Percentiles rank a stretch among this genome's conserved stretches.
phyloP scores from a whole-genome alignment of 2,797 vertebrate species.

The Adelosebastes latens region DNA sequence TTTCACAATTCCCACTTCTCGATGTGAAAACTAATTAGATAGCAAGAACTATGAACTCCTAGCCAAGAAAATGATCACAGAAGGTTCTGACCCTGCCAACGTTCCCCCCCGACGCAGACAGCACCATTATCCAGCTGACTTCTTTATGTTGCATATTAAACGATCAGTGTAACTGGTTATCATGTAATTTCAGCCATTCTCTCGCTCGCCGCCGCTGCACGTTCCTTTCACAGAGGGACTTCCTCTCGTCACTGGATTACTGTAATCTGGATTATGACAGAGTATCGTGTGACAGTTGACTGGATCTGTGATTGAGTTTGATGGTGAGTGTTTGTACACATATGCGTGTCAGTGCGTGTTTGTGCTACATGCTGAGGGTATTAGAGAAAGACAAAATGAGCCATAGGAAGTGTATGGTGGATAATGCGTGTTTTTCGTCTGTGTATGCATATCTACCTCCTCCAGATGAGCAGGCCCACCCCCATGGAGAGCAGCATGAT shows the following conservation, averaged over 20 bases:
- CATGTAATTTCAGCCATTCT: constrained; percentile 19
- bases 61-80: constrained; percentile 25
- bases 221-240: constrained; percentile 15
- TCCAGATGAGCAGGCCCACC: constrained; percentile 90
- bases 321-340: constrained; percentile 25
- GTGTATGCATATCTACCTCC: constrained; percentile 83
- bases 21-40: constrained; percentile 38
- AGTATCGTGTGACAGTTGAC: not conserved
- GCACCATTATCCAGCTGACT: not conserved
- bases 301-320: constrained; percentile 1
- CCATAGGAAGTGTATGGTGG: not conserved
- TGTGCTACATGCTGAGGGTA: not conserved
- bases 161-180: not conserved
- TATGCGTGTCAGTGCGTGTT: not conserved
- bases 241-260: constrained; percentile 46
- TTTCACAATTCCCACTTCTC: constrained; percentile 11
- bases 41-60: constrained; percentile 3
- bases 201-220: not conserved
- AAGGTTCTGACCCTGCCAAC: constrained; percentile 21
- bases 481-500: constrained; percentile 90
- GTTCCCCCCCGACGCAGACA: not conserved
- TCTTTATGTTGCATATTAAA: constrained; percentile 29
- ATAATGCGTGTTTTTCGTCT: not conserved
- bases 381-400: constrained; percentile 1
- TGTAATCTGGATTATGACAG: constrained; percentile 61